A percentile compares a stretch with the other conserved stretches of the same genome.
Conservation (phyloP, 2,888 invertebrate genomes). For the Thumatha senex region DNA sequence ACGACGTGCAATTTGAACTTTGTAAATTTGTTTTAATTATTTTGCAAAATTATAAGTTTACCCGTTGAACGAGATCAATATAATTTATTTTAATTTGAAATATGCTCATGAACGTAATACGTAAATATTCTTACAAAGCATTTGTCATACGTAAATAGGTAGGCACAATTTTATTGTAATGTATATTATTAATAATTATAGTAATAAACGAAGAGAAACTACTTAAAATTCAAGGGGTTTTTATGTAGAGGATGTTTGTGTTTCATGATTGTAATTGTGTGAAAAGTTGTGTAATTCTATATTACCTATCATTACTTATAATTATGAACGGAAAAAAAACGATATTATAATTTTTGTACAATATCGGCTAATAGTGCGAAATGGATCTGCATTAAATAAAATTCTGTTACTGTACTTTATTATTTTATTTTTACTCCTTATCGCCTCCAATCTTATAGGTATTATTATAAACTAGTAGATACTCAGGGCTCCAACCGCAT, state of each 20-base stretch:
- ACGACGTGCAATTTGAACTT: constrained; percentile 51
- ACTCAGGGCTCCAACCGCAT: no score
- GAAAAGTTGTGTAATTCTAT: constrained; percentile 77
- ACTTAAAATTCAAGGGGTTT: constrained; percentile 74
- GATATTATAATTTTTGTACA: constrained; percentile 82
- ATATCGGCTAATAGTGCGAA: constrained; percentile 79
- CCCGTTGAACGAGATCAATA: constrained; percentile 54
- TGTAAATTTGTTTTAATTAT: constrained; percentile 63
- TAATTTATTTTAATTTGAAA: constrained; percentile 69
- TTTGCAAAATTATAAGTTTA: constrained; percentile 57
- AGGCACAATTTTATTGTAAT: constrained; percentile 81
- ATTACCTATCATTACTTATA: constrained; percentile 69
- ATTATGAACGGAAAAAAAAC: constrained; percentile 56
- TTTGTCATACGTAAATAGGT: constrained; percentile 82
- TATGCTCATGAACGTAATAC: constrained; percentile 76
- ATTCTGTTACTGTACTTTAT: constrained; percentile 78
- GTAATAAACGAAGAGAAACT: constrained; percentile 69
- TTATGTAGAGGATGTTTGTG: constrained; percentile 78
- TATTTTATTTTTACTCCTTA: constrained; percentile 45
- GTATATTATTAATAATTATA: constrained; percentile 76
- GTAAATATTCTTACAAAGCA: constrained; percentile 74
- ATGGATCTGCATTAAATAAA: constrained; percentile 82
- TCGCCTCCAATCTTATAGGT: neutral
- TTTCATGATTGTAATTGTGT: constrained; percentile 80
- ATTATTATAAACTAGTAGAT: no score